Evolutionary conservation across 1,140 invertebrate species (phyloP).

Genomic region (Armadillidium nasatum): DNA sequence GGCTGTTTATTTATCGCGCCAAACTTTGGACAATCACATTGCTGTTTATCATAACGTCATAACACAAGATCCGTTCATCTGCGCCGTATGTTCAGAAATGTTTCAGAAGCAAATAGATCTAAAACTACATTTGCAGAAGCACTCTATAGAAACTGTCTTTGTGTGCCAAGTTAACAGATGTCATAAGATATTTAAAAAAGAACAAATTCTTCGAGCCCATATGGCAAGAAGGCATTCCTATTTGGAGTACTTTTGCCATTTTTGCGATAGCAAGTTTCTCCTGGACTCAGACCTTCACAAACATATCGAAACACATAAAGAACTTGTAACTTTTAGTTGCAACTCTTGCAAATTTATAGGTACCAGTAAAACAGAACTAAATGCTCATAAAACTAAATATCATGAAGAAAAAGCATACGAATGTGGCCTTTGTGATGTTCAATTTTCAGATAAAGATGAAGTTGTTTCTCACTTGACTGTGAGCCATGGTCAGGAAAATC

Average conservation of each 20-base stretch:
- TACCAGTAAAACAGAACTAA: background rate
- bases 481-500: background rate
- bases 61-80: background rate
- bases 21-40: background rate
- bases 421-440: background rate
- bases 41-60: background rate
- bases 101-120: background rate
- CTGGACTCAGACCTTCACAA: background rate
- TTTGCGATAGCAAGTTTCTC: background rate
- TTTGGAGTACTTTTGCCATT: background rate
- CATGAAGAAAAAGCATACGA: background rate
- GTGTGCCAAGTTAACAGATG: background rate
- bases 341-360: background rate
- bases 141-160: background rate
- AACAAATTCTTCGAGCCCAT: background rate
- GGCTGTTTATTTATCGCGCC: background rate
- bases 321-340: background rate
- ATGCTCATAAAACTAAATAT: background rate
- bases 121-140: background rate
- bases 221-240: background rate
- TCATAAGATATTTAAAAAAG: background rate
- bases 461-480: background rate
- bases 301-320: background rate
- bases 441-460: background rate
- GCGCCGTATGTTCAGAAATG: background rate